phyloP scores from a whole-genome alignment of 2,797 vertebrate species.

The Florisuga fusca region DNA sequence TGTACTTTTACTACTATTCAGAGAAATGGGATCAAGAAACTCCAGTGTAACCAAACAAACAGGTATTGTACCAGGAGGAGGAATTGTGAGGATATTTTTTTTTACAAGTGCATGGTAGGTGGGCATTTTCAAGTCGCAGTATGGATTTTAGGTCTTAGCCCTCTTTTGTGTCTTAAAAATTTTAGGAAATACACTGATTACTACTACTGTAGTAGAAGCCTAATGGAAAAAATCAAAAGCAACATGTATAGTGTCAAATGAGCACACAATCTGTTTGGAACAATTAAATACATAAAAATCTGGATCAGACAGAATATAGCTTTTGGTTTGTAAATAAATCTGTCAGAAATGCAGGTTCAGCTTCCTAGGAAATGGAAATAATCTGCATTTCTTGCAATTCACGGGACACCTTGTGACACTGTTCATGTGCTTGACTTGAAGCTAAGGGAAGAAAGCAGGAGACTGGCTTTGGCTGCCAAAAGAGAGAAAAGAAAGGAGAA shows the following conservation, averaged over 20 bases:
- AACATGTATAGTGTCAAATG: not conserved
- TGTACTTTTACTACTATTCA: not conserved
- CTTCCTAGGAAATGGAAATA: not conserved
- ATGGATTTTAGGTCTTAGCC: not conserved
- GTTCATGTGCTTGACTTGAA: slow-evolving; percentile 52
- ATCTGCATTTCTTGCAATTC: not conserved
- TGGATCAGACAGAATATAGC: not conserved
- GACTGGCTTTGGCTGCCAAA: slow-evolving; percentile 85
- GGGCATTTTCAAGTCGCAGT: not conserved
- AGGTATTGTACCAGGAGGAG: not conserved
- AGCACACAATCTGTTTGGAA: rapidly evolving
- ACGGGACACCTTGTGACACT: not conserved
- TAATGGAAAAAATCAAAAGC: not conserved
- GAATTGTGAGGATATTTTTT: not conserved
- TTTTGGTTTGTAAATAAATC: not conserved
- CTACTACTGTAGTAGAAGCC: not conserved
- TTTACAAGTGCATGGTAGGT: not conserved
- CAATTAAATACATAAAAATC: not conserved
- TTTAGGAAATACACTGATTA: not conserved
- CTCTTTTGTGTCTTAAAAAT: not conserved
- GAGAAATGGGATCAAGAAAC: not conserved
- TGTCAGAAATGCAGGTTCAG: not conserved
- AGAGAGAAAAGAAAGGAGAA: slow-evolving; percentile 87
- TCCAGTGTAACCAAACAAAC: rapidly evolving
- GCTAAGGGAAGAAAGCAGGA: slow-evolving; percentile 85